Evolutionary conservation across 2,888 invertebrate genomes (phyloP).

Genomic region (Megaustenia siamemsis): DNA sequence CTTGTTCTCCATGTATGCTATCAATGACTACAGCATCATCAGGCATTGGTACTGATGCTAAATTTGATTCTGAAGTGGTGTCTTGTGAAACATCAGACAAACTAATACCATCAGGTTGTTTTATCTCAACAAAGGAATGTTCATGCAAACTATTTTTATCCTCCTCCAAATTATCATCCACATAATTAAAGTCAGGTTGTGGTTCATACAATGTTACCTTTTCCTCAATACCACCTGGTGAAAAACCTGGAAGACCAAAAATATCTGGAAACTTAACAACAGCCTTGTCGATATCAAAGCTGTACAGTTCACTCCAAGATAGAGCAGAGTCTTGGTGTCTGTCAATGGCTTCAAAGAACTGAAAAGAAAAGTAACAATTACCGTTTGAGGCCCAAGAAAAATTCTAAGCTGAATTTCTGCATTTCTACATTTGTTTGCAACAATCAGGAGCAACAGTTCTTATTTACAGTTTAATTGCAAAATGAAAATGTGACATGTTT

Average conservation of each 20-base stretch:
- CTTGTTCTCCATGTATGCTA: background rate
- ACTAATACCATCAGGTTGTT: background rate
- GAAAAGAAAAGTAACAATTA: slow-evolving; percentile 28
- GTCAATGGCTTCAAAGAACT: slow-evolving; percentile 54
- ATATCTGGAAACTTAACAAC: slow-evolving; percentile 51
- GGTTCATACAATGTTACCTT: slow-evolving; percentile 42
- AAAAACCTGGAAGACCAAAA: slow-evolving; percentile 45
- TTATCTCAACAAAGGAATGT: background rate
- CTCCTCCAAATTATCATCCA: background rate
- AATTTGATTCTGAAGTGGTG: background rate
- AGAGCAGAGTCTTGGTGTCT: slow-evolving; percentile 48
- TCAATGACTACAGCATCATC: slow-evolving; percentile 3
- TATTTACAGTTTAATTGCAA: no score
- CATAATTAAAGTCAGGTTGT: background rate
- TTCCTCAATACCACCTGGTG: background rate
- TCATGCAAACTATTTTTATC: background rate
- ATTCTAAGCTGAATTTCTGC: background rate
- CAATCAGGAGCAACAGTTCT: no score
- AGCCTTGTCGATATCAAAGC: slow-evolving; percentile 54
- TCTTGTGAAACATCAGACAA: background rate
- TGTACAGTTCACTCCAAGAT: slow-evolving; percentile 56
- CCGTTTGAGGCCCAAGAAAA: no score
- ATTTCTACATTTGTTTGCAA: no score
- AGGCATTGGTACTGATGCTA: background rate
- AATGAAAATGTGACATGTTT: no score